These are phyloP conservation scores for Campylorhamphus procurvoides DNA, from an alignment of 2,113 vertebrate genomes.

Conservation along the genomic window DNA sequence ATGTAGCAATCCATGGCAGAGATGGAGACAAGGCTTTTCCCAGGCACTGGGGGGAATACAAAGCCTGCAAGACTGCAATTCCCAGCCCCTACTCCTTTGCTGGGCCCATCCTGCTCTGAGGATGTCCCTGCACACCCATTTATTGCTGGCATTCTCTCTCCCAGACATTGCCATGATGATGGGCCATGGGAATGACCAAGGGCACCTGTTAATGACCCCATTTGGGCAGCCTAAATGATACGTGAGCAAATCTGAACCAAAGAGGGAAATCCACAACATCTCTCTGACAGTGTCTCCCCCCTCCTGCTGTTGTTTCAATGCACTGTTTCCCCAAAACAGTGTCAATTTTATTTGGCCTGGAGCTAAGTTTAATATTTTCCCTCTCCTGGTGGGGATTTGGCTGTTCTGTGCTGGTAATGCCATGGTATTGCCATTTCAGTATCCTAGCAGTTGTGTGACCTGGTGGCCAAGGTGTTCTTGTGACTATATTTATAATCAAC, in stretches of 20 bases:
- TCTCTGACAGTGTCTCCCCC: background rate
- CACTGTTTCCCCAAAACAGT: background rate
- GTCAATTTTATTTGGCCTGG: background rate
- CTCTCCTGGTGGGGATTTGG: background rate
- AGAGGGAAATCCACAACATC: background rate
- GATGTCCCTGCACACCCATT: background rate
- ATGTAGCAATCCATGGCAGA: background rate
- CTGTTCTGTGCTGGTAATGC: background rate
- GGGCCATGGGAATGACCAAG: background rate
- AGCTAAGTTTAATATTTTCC: background rate
- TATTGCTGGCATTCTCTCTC: background rate
- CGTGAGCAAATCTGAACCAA: background rate
- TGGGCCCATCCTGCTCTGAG: background rate
- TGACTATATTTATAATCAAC: background rate
- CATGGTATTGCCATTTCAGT: background rate
- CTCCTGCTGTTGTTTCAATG: background rate
- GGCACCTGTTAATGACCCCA: background rate
- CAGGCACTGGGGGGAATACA: background rate
- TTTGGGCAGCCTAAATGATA: background rate
- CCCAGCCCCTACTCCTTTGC: accelerated
- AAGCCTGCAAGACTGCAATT: background rate
- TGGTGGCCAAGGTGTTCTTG: background rate
- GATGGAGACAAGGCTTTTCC: background rate
- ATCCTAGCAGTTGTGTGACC: background rate
- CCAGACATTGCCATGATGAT: background rate